Evolutionary conservation across 2,113 vertebrate genomes (phyloP).

Genomic region (Hirundichthys speculiger): DNA sequence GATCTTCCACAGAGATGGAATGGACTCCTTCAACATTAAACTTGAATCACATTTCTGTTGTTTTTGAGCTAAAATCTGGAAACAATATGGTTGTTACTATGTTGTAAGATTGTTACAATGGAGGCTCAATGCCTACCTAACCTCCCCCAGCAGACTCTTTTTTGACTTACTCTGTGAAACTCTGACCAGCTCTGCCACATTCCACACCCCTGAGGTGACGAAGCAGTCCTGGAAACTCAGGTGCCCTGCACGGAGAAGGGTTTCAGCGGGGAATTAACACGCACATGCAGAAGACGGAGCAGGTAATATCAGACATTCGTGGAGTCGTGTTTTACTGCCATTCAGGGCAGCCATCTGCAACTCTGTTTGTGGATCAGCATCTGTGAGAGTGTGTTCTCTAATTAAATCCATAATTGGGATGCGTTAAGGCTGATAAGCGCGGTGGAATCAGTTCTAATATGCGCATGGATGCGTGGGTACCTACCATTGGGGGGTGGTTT

Average conservation of each 20-base stretch:
- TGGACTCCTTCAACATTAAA: too few species aligned
- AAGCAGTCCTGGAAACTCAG: slow-evolving; percentile 97
- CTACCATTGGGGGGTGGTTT: slow-evolving; percentile 95
- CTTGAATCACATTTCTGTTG: too few species aligned
- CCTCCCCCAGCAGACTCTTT: too few species aligned
- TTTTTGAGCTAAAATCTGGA: too few species aligned
- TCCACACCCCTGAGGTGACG: slow-evolving; percentile 96
- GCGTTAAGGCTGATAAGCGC: slow-evolving; percentile 63
- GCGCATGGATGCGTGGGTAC: slow-evolving; percentile 62
- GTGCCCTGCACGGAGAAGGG: slow-evolving; percentile 81
- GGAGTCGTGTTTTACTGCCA: slow-evolving; percentile 3
- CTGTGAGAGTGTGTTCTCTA: slow-evolving; percentile 56
- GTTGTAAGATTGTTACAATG: too few species aligned
- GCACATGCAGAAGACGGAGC: neutral
- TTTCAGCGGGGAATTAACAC: slow-evolving; percentile 1
- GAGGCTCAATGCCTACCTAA: too few species aligned
- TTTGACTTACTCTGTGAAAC: slow-evolving; percentile 92
- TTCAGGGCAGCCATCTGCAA: slow-evolving; percentile 48
- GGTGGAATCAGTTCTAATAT: slow-evolving; percentile 51
- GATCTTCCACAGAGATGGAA: too few species aligned
- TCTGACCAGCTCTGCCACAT: slow-evolving; percentile 92
- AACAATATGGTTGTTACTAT: too few species aligned
- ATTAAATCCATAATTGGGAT: slow-evolving; percentile 72
- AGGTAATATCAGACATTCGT: slow-evolving; percentile 10
- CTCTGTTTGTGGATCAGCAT: slow-evolving; percentile 53